Conservation (phyloP, 2,113 vertebrate genomes). For the Lagopus muta region DNA sequence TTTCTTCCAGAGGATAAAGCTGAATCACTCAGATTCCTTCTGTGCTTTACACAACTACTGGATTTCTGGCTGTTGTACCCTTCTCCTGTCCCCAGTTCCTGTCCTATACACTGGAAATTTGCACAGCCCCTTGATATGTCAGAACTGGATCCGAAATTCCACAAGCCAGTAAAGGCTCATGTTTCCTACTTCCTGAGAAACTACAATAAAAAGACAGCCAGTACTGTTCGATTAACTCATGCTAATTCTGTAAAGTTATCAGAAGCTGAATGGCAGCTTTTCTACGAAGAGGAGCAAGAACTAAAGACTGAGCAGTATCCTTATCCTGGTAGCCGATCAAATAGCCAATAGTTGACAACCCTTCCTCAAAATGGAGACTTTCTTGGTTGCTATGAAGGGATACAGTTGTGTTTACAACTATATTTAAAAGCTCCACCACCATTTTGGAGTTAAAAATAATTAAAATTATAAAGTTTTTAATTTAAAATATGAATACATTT, state of each 20-base stretch:
- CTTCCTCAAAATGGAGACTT: not conserved
- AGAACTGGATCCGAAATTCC: not conserved
- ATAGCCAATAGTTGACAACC: too few species aligned
- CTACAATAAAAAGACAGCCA: not conserved
- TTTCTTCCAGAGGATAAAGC: not conserved
- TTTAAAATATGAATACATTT: conserved; percentile 80
- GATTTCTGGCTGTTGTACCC: not conserved
- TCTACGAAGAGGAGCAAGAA: not conserved
- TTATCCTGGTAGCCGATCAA: not conserved
- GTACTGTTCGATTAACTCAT: not conserved
- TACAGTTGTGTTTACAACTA: not conserved
- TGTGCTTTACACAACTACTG: not conserved
- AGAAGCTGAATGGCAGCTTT: not conserved
- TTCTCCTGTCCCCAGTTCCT: not conserved
- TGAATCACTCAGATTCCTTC: not conserved
- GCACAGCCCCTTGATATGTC: not conserved
- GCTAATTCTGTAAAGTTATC: not conserved
- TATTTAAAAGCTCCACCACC: conserved; percentile 22
- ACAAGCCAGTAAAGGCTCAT: not conserved
- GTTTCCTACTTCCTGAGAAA: not conserved
- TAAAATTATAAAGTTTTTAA: conserved; percentile 54
- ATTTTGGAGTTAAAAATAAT: not conserved
- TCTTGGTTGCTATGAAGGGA: not conserved
- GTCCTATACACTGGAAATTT: not conserved
- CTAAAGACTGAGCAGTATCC: not conserved